Conservation (phyloP, 2,888 invertebrate species). For the Bugulina stolonifera region DNA sequence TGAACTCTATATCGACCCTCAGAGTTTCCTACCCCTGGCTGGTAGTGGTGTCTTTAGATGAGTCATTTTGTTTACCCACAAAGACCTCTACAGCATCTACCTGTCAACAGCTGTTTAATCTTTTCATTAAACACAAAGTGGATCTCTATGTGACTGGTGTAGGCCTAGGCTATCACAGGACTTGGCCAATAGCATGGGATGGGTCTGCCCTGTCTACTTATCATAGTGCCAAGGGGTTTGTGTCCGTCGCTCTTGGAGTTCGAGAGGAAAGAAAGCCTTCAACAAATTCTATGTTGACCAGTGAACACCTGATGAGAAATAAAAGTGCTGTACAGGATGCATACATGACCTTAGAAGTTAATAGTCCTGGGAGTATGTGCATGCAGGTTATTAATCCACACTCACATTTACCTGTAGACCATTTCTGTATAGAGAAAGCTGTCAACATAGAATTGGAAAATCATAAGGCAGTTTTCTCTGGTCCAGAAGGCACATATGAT, state of each 20-base stretch:
- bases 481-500: neutral
- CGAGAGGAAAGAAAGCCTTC: neutral
- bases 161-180: neutral
- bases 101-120: neutral
- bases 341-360: neutral
- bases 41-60: neutral
- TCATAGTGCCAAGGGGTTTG: neutral
- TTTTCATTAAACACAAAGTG: neutral
- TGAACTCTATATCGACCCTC: neutral
- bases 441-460: neutral
- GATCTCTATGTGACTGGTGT: neutral
- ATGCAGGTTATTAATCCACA: neutral
- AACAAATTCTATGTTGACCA: neutral
- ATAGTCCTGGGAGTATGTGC: neutral
- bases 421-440: conserved; percentile 2
- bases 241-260: neutral
- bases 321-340: neutral
- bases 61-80: neutral
- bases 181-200: neutral
- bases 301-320: neutral
- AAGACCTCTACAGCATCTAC: neutral
- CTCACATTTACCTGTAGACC: neutral
- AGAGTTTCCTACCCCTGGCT: neutral
- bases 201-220: neutral
- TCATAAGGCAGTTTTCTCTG: neutral